phyloP scores from a whole-genome alignment of 2,113 vertebrate genomes.

The Glareola pratincola region DNA sequence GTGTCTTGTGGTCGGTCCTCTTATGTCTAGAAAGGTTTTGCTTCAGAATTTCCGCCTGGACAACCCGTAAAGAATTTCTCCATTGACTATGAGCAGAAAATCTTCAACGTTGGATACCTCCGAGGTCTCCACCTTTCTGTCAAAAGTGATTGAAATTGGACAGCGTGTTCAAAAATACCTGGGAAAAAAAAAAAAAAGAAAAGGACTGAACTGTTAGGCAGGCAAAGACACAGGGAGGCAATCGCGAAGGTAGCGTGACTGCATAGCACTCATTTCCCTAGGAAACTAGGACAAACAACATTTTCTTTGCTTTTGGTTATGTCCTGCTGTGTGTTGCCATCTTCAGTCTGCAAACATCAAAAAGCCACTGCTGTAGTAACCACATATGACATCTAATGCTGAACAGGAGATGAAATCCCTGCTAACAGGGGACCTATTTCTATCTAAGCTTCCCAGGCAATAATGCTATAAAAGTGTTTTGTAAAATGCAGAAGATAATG shows the following conservation, averaged over 20 bases:
- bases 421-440: constrained; percentile 1
- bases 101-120: background rate
- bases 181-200: background rate
- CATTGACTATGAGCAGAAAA: background rate
- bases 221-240: background rate
- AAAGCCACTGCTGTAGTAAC: constrained; percentile 5
- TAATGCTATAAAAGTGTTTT: background rate
- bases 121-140: background rate
- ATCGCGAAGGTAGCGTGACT: background rate
- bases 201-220: background rate
- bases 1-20: background rate
- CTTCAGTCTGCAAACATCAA: constrained; percentile 28
- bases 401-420: background rate
- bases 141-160: background rate
- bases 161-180: background rate
- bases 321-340: constrained; percentile 31
- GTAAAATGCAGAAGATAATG: background rate
- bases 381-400: background rate
- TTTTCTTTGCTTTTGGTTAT: constrained; percentile 5
- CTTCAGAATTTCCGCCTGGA: background rate
- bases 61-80: background rate
- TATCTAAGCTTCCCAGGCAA: background rate
- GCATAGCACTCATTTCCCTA: background rate
- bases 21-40: background rate
- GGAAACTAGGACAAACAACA: constrained; percentile 1